Base-by-base conservation (phyloP, 2,888 invertebrate species). In the Gastrophysa polygoni region DNA sequence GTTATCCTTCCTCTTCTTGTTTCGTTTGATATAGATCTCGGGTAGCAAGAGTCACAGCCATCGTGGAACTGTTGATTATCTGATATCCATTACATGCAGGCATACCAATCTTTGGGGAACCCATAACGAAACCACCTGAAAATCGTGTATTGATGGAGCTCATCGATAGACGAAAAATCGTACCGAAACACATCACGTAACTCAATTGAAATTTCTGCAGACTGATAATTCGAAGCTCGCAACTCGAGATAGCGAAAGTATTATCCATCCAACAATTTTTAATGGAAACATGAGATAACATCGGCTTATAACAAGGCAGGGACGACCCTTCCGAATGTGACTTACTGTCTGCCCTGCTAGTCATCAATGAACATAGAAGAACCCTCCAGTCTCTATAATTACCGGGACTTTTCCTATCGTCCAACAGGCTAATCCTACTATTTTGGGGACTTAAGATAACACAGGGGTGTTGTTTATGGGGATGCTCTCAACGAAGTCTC, bases 361-460 rank as follows among this genome's bases (percentile, higher is more conserved):
- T 77, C 78, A 80, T 79, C 79, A 78, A 80, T 79, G 78, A 78
- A 77, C 76, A 75, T 77, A 73, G 78, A 80, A 79, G 79, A 77
- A 76, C 78, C 79, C 78, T 74, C 76, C 75, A 77, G 76, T 75
- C 74, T 72, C 76, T 75, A 76, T 80, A 80, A 80, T 80, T 80
- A 80, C 79, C 79, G 69, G 75, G 68, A 75, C 76, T 78, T 78
- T 73, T 76, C 77, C 75, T 74, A 71, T 71, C 68, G 69, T 72
- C 74, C 74, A 72, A 73, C 74, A 74, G 61, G 69, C 73, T 80
- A 80, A 80, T 78, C 80, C 79, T 68, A 76, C 77, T 75, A 79
- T 79, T 79, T 76, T 68, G 73, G 71, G 68, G 70, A 71, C 73
- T 71, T 66, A 57, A 66, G 64, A 56, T 57, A 51, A 44, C 28